Base-by-base conservation (phyloP, 37 sponge, comb jelly and placozoan species). In the Bolinopsis microptera region DNA sequence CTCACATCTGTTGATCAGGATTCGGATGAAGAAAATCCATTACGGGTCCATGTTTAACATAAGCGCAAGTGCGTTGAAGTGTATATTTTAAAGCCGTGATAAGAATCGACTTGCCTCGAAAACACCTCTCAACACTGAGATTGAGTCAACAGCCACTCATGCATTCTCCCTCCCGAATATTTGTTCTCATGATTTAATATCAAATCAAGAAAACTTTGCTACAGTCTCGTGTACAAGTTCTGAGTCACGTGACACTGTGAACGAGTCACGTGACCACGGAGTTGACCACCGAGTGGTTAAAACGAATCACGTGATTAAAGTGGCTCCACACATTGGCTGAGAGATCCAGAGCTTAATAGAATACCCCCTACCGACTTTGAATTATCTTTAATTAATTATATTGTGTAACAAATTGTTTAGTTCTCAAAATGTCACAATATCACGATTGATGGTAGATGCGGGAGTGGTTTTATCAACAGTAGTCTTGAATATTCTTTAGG, bases 341-440 rank as follows among this genome's bases (percentile, higher is more conserved):
- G 80, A 77, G 32, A 35, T 32, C 33, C 32, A 36, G 32, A 77
- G 80, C 80, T 77, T 77, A 77, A 77, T 77, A 77, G 32, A 77
- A 77, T 77, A 77, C 80, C 80, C 80, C 80, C 80, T 77, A 77
- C 80, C 80, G 80, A 77, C 80, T 77, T 35, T 32, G 32, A 77
- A 77, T 77, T 77, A 77, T 77, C 80, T 77, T 77, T 77, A 77
- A 77, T 77, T 77, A 77, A 77, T 77, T 77, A 77, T 77, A 77
- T 77, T 77, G 80, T 77, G 80, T 77, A 77, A 77, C 80, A 77
- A 77, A 77, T 77, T 77, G 80, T 77, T 77, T 77, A 77, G 80
- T 77, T 77, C 80, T 77, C 80, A 77, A 77, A 77, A 77, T 77
- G 80, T 77, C 80, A 77, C 80, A 77, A 32, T 35, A 32, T 32